Evolutionary conservation across 2,113 vertebrate genomes (phyloP), one percentile per base, ranked within the genome.

Genomic region (Oreotragus oreotragus): DNA sequence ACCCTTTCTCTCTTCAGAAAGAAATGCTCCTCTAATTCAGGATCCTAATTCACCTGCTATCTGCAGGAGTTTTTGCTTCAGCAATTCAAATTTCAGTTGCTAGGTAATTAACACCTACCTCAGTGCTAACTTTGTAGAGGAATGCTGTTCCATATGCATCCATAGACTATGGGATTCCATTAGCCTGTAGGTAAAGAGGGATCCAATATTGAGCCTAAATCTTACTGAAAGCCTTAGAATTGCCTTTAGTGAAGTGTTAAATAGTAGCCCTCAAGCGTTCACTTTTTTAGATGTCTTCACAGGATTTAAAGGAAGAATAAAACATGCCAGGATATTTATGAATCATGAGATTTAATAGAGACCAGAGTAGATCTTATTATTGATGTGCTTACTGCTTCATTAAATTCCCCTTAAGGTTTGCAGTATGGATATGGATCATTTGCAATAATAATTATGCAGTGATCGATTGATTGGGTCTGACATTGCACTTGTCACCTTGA

Each of bases 391-490:
- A 98, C 98, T 98, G 99, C 98, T 99, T 99, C 99, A 99, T 99
- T 99, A 99, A 99, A 99, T 99, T 98, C 98, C 98, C 98, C 97
- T 99, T 99, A 99, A 99, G 99, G 98, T 99, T 99, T 98, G 98
- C 98, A 90, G 98, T 98, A 97, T 98, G 98, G 99, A 98, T 99
- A 99, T 99, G 99, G 99, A 99, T 99, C 99, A 99, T 99, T 99
- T 99, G 98, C 98, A 99, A 99, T 99, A 99, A 99, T 99, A 99
- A 99, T 99, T 99, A 99, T 99, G 98, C 98, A 97, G 98, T 99
- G 99, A 99, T 99, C 99, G 91, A 99, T 99, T 99, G 99, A 99
- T 99, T 99, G 98, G 99, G 98, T 98, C 99, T 99, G 98, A 99
- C 98, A 98, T 99, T 99, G 98, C 98, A 98, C 98, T 99, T 99